Base-by-base conservation (phyloP, 2,888 invertebrate species). In the Quadroppia sp. region DNA sequence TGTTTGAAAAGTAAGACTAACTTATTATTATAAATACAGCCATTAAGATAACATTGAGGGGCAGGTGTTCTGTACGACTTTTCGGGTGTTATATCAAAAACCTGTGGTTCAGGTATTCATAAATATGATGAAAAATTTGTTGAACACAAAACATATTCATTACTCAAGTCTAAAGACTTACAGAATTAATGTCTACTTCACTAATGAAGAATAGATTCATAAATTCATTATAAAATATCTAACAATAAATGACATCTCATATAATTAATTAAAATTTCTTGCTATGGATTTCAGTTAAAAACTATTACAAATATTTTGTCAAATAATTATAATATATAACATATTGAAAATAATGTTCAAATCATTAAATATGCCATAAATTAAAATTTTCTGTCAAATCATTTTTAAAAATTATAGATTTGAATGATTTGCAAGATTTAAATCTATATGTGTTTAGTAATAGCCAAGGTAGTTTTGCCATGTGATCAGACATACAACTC, bases 1-100 rank as follows among this genome's bases (percentile, higher is more conserved):
- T 36, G 25, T 25, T 36, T 64, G 4, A 11, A 64, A 64, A 36
- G 36, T 64, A 64, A 36, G n/a, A 64, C 64, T 64, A 64, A 56
- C 64, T 64, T 64, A 64, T 64, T 64, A 64, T 64, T 64, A 64
- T 64, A 36, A 64, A 40, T 64, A 40, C 32, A n/a, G 36, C 36
- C 40, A 64, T 64, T 64, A 64, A 64, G 50, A 50, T 50, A 50
- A 56, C 3, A 48, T 15, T 48, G 28, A 56, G 25, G 30, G 30
- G 56, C 56, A 56, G 56, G 56, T 56, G 56, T 56, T 56, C 30
- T 30, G 15, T 13, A 56, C 13, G 23, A 4, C 20, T n/a, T 50
- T 30, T 56, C 28, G 20, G 56, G 56, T 56, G 56, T 56, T 56
- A 56, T 56, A 56, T 56, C 56, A 56, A 56, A 50, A 56, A 25